Base-by-base conservation (phyloP, 2,113 vertebrate species). In the Chamaetylas fuelleborni region DNA sequence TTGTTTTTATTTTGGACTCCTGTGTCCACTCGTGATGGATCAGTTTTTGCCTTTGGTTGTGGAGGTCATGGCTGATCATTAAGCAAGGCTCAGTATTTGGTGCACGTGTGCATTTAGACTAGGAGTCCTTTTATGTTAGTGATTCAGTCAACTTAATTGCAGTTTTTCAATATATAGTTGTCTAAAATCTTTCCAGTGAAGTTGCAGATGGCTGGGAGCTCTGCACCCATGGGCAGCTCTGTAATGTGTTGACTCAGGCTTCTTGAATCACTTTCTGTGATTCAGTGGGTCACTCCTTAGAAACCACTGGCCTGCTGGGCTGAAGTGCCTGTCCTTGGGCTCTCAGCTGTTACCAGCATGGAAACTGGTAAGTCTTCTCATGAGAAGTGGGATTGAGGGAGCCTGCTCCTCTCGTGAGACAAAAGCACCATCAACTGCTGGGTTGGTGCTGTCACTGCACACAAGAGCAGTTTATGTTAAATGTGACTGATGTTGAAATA, bases 401-500 rank as follows among this genome's bases (percentile, higher is more conserved):
- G 43, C 25, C 56, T 51, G 64, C 33, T 88, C 29, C 26, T 80
- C 54, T 74, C 31, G 22, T 42, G 22, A 66, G 58, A 45, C 22
- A 77, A 80, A 92, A 77, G 51, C 57, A 26, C 2, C 0, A 7
- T 61, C 83, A 79, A 4, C 34, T 0, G 0, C 56, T 7, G 23
- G 19, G 22, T 83, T 88, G 51, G 73, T 78, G 77, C 86, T 87
- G 76, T 67, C 77, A 34, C 40, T 26, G 73, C n/a, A 57, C 4
- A 3, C 33, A 60, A 81, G 71, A 95, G n/a, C 14, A 3, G 86
- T 86, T 95, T 83, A 40, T 86, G 51, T 92, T 83, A 58, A 78
- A 74, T 56, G 72, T 70, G 77, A 74, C 88, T 90, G 92, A 84
- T 94, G 86, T 74, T 88, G 90, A 92, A 86, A 81, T 71, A 92